Base-by-base conservation (phyloP, 2,113 vertebrate genomes). In the Nibea coibor region DNA sequence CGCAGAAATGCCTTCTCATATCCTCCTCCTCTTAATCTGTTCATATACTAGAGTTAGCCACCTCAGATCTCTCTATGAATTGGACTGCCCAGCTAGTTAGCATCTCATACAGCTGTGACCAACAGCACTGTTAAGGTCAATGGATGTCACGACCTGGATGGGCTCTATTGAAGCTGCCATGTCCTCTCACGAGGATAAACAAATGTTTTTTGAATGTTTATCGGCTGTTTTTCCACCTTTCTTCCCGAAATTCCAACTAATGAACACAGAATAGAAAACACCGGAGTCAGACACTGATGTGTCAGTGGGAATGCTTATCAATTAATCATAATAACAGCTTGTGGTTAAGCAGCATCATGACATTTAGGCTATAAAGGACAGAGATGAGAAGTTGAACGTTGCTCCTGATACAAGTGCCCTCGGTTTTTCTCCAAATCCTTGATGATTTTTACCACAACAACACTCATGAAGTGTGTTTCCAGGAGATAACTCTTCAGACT, bases 241-340 rank as follows among this genome's bases (percentile, higher is more conserved):
- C 2, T 35, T 28, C 35, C 28, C 50, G 0, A 53, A 54, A 45
- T 53, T 67, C 28, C 22, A 80, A 39, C 47, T 35, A 15, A 43
- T 24, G 10, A 74, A 43, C 12, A 28, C 65, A n/a, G 53, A 57
- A 70, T 42, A 19, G 19, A 31, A 45, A 47, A 61, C 50, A 39
- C 43, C n/a, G 22, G 10, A 43, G 63, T 71, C 35, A 74, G 63
- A 71, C n/a, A 42, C 69, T 63, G 66, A 58, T 77, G 45, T 88
- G 53, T 39, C 59, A 50, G 73, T 62, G 59, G 64, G 61, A 79
- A 76, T 39, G 20, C 85, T 83, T 48, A 92, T 92, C 85, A 92
- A 92, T 92, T 86, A 91, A 84, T 91, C 90, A 92, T 91, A 59
- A 74, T 11, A 80, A 75, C 88, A 87, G 90, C 89, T 79, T 91